Base-by-base conservation (phyloP, 2,113 vertebrate genomes). In the Saccopteryx bilineata region DNA sequence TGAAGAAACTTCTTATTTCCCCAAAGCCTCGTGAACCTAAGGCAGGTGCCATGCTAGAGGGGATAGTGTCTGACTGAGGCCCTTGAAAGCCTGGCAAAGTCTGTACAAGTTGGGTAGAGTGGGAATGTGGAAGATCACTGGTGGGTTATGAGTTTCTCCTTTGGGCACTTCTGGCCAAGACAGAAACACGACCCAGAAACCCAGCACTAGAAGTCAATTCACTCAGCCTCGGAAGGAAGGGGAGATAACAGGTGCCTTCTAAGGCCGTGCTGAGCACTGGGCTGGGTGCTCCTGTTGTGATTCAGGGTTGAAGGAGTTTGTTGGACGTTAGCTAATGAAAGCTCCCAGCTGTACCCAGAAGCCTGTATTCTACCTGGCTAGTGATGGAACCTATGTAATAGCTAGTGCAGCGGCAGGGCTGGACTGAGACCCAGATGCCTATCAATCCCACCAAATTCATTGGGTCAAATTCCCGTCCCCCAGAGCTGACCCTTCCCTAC, bases 381-480 rank as follows among this genome's bases (percentile, higher is more conserved):
- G 75, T 15, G 11, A 28, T 11, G 24, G 11, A 68, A 56, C 76
- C 52, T 52, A 9, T 1, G 0, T 21, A 9, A 50, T 3, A 23
- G 79, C 60, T 58, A n/a, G 69, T 14, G 56, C 5, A 31, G 24
- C 5, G 58, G 87, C 2, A 39, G 50, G 76, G 52, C 13, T 80
- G 80, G 83, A 60, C 3, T 9, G 80, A 63, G 87, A 93, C 78
- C 23, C 13, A 48, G 71, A 54, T 9, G 58, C 1, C 78, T 54
- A 24, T 87, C 48, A 56, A 54, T 39, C 13, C n/a, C n/a, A 63
- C 5, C 39, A 46, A 81, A 92, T 80, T 82, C 94, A 74, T 5
- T 65, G 91, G 87, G 71, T 52, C 71, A 48, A 93, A 92, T 18
- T 56, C 75, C 46, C 1, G 5, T 39, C 46, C 71, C 88, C 94